A percentile compares a stretch with the other conserved stretches of the same genome.
Conservation (phyloP, 2,888 invertebrate species). For the Cheilosia impressa region DNA sequence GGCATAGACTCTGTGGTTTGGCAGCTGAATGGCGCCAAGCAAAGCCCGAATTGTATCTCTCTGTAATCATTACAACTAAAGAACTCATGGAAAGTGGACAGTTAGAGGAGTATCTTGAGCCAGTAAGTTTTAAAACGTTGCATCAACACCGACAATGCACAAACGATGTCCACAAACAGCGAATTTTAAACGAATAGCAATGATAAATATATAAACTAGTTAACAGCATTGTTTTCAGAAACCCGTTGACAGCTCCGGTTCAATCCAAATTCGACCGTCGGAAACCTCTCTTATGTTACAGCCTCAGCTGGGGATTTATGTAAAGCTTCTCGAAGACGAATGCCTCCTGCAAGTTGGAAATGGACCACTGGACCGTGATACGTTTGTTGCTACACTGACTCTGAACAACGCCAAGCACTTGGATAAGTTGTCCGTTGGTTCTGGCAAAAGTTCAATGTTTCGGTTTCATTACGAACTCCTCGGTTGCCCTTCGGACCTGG, state of each 20-base stretch:
- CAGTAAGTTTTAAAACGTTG: slow-evolving; percentile 70
- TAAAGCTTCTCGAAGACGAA: slow-evolving; percentile 80
- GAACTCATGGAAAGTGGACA: slow-evolving; percentile 78
- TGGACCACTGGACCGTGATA: slow-evolving; percentile 80
- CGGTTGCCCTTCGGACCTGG: slow-evolving; percentile 80
- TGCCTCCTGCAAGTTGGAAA: slow-evolving; percentile 82
- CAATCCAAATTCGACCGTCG: slow-evolving; percentile 46
- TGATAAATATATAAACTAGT: too few species aligned
- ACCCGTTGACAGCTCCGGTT: slow-evolving; percentile 40
- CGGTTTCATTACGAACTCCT: slow-evolving; percentile 79
- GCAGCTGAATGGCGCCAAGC: slow-evolving; percentile 85
- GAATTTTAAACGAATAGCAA: too few species aligned
- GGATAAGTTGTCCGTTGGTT: slow-evolving; percentile 76
- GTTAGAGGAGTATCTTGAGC: slow-evolving; percentile 78
- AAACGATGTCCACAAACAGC: too few species aligned
- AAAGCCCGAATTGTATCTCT: slow-evolving; percentile 87
- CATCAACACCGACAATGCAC: too few species aligned
- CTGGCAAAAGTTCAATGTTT: slow-evolving; percentile 68
- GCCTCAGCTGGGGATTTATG: slow-evolving; percentile 81
- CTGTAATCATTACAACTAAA: slow-evolving; percentile 86
- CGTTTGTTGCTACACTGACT: slow-evolving; percentile 80
- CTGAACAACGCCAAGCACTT: slow-evolving; percentile 79
- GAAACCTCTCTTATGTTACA: slow-evolving; percentile 81
- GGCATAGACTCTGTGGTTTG: slow-evolving; percentile 87
- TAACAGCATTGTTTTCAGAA: slow-evolving; percentile 68